phyloP scores from a whole-genome alignment of 1,140 invertebrate genomes.

The Drosophila simulans region DNA sequence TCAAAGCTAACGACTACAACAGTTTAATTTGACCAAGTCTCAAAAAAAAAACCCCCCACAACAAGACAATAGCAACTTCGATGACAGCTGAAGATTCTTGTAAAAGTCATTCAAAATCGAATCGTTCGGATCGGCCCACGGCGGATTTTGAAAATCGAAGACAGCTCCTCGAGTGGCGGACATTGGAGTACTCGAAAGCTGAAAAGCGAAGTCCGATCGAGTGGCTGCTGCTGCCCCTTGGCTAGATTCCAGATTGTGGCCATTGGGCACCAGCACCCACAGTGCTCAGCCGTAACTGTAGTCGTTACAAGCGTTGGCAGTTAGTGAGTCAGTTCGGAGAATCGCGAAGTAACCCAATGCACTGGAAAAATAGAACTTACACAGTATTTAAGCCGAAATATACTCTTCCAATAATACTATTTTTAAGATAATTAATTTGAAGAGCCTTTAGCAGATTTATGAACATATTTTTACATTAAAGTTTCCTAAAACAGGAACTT shows the following conservation, averaged over 20 bases:
- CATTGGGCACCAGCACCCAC: slow-evolving; percentile 28
- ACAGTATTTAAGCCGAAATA: neutral
- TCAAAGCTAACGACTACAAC: neutral
- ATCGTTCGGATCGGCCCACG: slow-evolving; percentile 52
- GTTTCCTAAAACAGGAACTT: too few relatives aligned
- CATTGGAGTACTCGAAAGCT: slow-evolving; percentile 26
- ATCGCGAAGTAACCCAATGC: neutral
- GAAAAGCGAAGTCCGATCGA: slow-evolving; percentile 19
- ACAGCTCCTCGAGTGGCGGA: slow-evolving; percentile 28
- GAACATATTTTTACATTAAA: too few relatives aligned
- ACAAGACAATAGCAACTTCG: slow-evolving; percentile 8
- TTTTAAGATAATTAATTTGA: too few relatives aligned
- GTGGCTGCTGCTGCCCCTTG: slow-evolving; percentile 19
- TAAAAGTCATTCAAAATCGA: slow-evolving; percentile 43
- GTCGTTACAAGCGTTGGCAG: slow-evolving; percentile 61
- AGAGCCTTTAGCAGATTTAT: too few relatives aligned
- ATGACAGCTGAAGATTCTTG: slow-evolving; percentile 37
- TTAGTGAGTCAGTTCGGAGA: slow-evolving; percentile 33
- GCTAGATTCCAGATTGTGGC: slow-evolving; percentile 39
- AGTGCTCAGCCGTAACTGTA: slow-evolving; percentile 57
- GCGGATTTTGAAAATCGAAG: slow-evolving; percentile 57
- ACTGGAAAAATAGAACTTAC: neutral
- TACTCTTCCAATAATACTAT: neutral
- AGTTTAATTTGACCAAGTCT: too few relatives aligned
- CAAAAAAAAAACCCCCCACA: neutral